Base-by-base conservation (phyloP, 1,140 invertebrate species). In the Asobara japonica region DNA sequence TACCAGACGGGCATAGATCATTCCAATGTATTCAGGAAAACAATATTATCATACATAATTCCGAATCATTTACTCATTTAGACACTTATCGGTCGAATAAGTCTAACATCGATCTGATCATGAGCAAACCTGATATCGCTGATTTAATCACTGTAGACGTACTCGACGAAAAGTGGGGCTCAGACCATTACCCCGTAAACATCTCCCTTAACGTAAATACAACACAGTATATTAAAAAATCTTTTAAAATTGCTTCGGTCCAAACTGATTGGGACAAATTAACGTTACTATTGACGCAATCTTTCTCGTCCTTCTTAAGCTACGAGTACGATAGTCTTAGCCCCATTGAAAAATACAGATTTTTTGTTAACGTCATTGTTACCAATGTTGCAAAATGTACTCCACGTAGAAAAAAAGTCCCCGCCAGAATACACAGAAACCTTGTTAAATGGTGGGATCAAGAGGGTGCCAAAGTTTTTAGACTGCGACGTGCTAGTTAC, bases 41-140 rank as follows among this genome's bases (percentile, higher is more conserved):
- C 25, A 48, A 71, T 45, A 6, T 71, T 5, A 16, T 71, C 8
- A 6, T 71, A 41, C 56, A 71, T 29, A 64, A 62, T 31, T 13
- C 16, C 8, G 16, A 38, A 16, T 22, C 69, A 10, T 38, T 20
- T 18, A 62, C 61, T 2, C 69, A 71, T n/a, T 7, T 74, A 11
- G 65, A 74, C 22, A 65, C 13, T 2, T 41, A 48, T 38, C 36
- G 33, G 22, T 18, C 27, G 16, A 48, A 31, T 0, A 60, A 29
- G 29, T 74, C 69, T 3, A 74, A 74, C n/a, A 8, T 76, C 13
- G 71, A 76, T 48, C 41, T 76, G 7, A n/a, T 68, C 2, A 51
- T 76, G 5, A 65, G 71, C 18, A 33, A 33, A 0, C 66, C 27
- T 6, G 38, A 38, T 3, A 61, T 76, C 11, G 10, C 71, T 16